Percentiles rank a stretch among this genome's conserved stretches.
Conservation (phyloP, 2,113 vertebrate species). For the Sinocyclocheilus grahami region DNA sequence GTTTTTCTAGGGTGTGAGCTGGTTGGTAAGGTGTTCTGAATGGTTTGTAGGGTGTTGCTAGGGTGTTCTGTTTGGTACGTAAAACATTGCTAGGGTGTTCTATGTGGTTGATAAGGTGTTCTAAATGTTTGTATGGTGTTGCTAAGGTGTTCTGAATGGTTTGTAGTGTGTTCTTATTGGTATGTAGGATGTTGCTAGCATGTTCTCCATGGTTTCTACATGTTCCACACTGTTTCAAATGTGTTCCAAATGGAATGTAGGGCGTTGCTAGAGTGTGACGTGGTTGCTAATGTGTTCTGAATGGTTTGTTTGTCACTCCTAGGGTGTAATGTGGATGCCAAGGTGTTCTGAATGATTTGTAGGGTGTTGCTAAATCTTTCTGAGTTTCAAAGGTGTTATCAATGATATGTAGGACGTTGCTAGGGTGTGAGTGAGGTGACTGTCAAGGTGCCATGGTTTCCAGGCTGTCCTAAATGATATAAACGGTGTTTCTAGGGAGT, state of each 20-base stretch:
- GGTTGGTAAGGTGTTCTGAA: too few relatives aligned
- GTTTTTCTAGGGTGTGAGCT: too few relatives aligned
- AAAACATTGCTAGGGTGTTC: neutral
- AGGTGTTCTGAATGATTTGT: neutral
- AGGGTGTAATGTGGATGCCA: too few relatives aligned
- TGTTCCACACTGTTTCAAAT: too few relatives aligned
- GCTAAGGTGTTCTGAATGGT: neutral
- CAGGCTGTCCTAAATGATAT: neutral
- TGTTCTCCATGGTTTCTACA: neutral
- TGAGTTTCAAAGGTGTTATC: neutral
- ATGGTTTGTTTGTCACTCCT: neutral
- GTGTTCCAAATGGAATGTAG: neutral
- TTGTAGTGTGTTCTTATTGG: neutral
- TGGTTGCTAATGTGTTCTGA: neutral
- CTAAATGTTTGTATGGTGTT: neutral
- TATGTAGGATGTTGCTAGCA: neutral
- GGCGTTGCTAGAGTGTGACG: neutral
- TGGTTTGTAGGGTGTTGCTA: too few relatives aligned
- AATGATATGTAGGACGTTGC: too few relatives aligned
- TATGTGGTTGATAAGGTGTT: neutral
- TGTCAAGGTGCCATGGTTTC: too few relatives aligned
- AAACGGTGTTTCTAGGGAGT: neutral
- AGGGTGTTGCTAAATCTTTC: neutral
- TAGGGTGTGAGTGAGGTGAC: neutral
- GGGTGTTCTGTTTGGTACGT: neutral